Base-by-base conservation (phyloP, 2,113 vertebrate species). In the Danionella cerebrum region DNA sequence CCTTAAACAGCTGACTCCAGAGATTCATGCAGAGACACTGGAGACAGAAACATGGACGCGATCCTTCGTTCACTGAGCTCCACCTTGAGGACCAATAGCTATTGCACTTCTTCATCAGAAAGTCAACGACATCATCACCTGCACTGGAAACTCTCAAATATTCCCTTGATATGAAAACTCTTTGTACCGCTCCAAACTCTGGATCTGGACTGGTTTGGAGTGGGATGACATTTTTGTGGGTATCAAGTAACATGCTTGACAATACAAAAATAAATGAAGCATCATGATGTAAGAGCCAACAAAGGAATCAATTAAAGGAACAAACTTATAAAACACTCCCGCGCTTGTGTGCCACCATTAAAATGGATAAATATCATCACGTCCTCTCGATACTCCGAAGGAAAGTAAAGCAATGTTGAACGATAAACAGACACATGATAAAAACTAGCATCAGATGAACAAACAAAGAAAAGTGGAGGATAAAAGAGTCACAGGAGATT, bases 401-500 rank as follows among this genome's bases (percentile, higher is more conserved):
- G 5, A 22, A 13, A 14, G 62, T 25, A 47, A n/a, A 64, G 50
- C 33, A 58, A 42, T 67, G 72, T 55, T 47, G 19, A 58, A 67
- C 58, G 18, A 44, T 1, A 24, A 35, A 68, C 16, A 53, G 24
- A 71, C 51, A 62, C n/a, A n/a, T n/a, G n/a, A n/a, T 4, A 31
- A 19, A 44, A 55, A 48, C 4, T 38, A 22, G 31, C 45, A 47
- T 21, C 19, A 6, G 74, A 35, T 64, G 60, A 77, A 59, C 70
- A 69, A 73, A 69, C 70, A 75, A 73, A 22, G n/a, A n/a, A n/a
- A n/a, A n/a, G n/a, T n/a, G 74, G 67, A 72, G 65, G 9, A 33
- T 19, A 5, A 82, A 42, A 75, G 39, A 73, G 47, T 70, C 48
- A 72, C 64, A 59, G 77, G 75, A 64, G 66, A 77, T 78, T 78